These are phyloP conservation scores for Drosophila insularis DNA, from an alignment of 1,140 invertebrate genomes.

Conservation along the genomic window DNA sequence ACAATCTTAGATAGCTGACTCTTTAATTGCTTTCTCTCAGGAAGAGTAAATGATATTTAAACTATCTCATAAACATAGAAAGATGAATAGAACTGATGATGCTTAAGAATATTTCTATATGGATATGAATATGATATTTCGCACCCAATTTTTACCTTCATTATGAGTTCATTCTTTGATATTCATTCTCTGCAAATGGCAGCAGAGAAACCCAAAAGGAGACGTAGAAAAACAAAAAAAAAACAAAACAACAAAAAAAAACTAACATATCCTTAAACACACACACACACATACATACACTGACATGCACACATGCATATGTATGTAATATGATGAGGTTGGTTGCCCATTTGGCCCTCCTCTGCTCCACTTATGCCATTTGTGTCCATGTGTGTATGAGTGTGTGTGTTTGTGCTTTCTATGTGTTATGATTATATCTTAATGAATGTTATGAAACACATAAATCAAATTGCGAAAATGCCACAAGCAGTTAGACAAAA, in stretches of 20 bases:
- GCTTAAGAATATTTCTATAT: no score
- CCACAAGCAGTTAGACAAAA: slow-evolving; percentile 70
- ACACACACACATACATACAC: slow-evolving; percentile 9
- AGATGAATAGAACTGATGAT: no score
- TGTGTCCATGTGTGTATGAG: no score
- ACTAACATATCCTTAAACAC: background rate
- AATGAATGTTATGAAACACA: slow-evolving; percentile 78
- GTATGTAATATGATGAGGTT: background rate
- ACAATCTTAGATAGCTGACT: no score
- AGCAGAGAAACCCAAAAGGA: background rate
- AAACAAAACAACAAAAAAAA: background rate
- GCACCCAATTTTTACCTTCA: slow-evolving; percentile 2
- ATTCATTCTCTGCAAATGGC: background rate
- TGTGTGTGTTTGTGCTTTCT: slow-evolving; percentile 48
- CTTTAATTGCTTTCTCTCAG: no score
- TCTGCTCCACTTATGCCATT: slow-evolving; percentile 18
- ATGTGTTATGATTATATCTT: slow-evolving; percentile 77
- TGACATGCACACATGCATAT: background rate
- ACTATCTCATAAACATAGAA: no score
- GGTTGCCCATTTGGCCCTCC: slow-evolving; percentile 14
- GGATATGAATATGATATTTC: background rate
- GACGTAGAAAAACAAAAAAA: no score
- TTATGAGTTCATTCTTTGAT: background rate
- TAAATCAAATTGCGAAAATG: slow-evolving; percentile 78
- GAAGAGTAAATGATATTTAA: no score